Base-by-base conservation (phyloP, 2,113 vertebrate species). In the Myrmecophaga tridactyla region DNA sequence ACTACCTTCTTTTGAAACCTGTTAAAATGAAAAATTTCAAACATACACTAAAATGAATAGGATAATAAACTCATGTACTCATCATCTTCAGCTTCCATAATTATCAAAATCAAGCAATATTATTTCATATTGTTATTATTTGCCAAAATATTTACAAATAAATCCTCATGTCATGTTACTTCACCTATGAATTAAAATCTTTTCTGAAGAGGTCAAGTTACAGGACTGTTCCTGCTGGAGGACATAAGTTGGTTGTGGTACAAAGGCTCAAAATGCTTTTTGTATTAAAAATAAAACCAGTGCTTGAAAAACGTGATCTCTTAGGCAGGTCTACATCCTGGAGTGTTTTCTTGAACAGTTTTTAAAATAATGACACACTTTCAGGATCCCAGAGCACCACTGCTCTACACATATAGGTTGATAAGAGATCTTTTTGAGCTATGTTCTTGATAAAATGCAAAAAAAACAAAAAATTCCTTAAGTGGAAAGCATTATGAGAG, bases 361-460 rank as follows among this genome's bases (percentile, higher is more conserved):
- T 62, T 89, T 67, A 43, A 51, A 18, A 34, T 48, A 67, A 67
- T 70, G 86, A 65, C 7, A 29, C 58, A 90, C 73, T 88, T 94
- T 48, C 62, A 91, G 29, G 3, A 65, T 11, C 81, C n/a, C n/a
- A n/a, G 89, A 31, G 58, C 15, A 58, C 21, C 56, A 86, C 23
- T 43, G 23, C 83, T 90, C n/a, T 69, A 69, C 58, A 84, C 10
- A 7, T n/a, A 34, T 34, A 36, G 56, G 15, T 73, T 92, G 46
- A 67, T 36, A n/a, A n/a, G n/a, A 85, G 75, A 53, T 70, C 46
- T 25, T 78, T 95, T 78, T 36, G 25, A 70, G n/a, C n/a, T 34
- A 34, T 63, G 58, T 23, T 84, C 34, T 90, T 88, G 36, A 94
- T 81, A 76, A n/a, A 92, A 92, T 80, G 17, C n/a, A n/a, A n/a